Conservation (phyloP, 2,797 vertebrate species). For the Rhinophrynus dorsalis region DNA sequence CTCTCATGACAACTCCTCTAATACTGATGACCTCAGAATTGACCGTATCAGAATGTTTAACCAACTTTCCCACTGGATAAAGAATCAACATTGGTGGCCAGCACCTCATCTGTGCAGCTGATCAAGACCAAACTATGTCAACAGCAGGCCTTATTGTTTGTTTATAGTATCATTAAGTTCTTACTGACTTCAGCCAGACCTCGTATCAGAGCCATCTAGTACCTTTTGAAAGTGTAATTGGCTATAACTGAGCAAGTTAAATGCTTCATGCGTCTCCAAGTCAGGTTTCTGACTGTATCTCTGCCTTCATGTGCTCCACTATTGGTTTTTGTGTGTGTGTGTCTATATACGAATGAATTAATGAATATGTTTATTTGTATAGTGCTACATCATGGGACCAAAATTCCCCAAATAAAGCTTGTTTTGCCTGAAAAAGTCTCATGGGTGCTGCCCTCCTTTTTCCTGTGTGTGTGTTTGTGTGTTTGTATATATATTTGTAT, state of each 20-base stretch:
- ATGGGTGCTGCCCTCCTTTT: too few species aligned
- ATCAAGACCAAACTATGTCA: slow-evolving; percentile 2
- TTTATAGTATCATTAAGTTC: slow-evolving; percentile 10
- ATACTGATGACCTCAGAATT: neutral
- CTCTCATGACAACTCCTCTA: neutral
- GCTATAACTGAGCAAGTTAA: neutral
- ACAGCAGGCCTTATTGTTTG: neutral
- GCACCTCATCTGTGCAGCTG: neutral
- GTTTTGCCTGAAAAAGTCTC: too few species aligned
- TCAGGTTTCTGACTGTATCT: neutral
- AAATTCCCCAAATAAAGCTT: too few species aligned
- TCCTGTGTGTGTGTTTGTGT: too few species aligned
- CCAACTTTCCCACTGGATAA: neutral
- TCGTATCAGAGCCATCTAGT: neutral
- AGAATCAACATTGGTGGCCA: slow-evolving; percentile 5
- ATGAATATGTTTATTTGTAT: too few species aligned
- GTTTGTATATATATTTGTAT: too few species aligned
- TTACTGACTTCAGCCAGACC: neutral
- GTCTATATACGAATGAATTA: too few species aligned
- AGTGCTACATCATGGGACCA: too few species aligned
- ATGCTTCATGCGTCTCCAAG: neutral
- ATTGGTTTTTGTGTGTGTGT: too few species aligned
- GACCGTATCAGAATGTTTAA: neutral
- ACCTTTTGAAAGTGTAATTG: neutral
- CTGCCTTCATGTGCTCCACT: neutral